Base-by-base conservation (phyloP, 2,113 vertebrate species). In the Sylvilagus bachmani region DNA sequence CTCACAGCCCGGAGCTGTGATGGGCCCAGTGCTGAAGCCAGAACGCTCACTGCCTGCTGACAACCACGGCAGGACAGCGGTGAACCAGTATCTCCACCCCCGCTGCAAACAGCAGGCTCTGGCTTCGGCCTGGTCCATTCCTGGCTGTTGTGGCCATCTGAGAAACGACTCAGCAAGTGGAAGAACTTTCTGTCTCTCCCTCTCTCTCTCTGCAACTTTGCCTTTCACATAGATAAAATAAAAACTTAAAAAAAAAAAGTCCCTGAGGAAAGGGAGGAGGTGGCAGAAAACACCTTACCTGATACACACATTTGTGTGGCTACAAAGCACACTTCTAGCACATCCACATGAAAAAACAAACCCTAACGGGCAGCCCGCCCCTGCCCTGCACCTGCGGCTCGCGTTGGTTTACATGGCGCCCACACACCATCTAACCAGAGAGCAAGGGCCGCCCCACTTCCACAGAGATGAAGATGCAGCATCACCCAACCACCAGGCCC, bases 61-160 rank as follows among this genome's bases (percentile, higher is more conserved):
- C 6, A 24, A 21, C 11, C 61, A 51, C 0, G 0, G 66, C 1
- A 2, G 36, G n/a, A 12, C 36, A 24, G 22, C 62, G 22, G 1
- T 2, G 16, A 11, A 13, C 16, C 44, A 53, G 17, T 2, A 36
- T 25, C 58, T 73, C 17, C 17, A 90, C 73, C 31, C 71, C 11
- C 16, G 38, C 12, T 13, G 33, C 51, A 24, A 49, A 27, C 62
- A 77, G 19, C 14, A 49, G 66, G 19, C 55, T 58, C 55, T 19
- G 19, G 55, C 55, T 58, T 16, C 13, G 55, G 55, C 55, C 55
- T 58, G 19, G 55, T 58, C 55, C 55, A 58, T 12, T 19, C 55
- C 55, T 19, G 4, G 12, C 19, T 58, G 5, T 19, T 58, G 55
- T 19, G 55, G 55, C 19, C 55, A 58, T 58, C 21, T 58, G 19